These are phyloP conservation scores for Pinna nobilis DNA, from an alignment of 1,140 invertebrate species.

Conservation along the genomic window DNA sequence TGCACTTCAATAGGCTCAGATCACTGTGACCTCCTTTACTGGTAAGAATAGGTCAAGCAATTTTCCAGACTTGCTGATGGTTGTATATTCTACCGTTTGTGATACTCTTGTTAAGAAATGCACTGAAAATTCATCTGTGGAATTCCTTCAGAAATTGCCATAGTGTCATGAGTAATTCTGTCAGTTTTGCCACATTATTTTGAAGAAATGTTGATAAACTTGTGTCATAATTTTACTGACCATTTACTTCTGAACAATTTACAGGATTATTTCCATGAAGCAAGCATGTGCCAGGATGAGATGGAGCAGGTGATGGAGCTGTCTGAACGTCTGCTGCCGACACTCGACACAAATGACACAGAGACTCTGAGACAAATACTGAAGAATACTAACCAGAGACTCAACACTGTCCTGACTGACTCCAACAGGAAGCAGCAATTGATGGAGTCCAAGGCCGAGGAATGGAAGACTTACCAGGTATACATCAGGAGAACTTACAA, in stretches of 20 bases:
- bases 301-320: conserved; percentile 67
- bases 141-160: no score
- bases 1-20: no score
- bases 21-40: no score
- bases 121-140: background rate
- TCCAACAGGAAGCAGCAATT: conserved; percentile 57
- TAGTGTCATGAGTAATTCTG: no score
- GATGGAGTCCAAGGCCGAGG: conserved; percentile 56
- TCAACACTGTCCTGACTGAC: conserved; percentile 54
- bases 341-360: conserved; percentile 68
- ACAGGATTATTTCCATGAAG: conserved; percentile 70
- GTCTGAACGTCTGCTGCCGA: conserved; percentile 62
- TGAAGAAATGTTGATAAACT: no score
- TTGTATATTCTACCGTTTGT: background rate
- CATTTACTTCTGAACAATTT: no score
- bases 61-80: no score
- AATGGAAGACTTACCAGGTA: conserved; percentile 68
- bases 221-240: no score
- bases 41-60: no score
- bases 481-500: background rate
- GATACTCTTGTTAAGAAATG: background rate
- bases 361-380: conserved; percentile 66
- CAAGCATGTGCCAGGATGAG: conserved; percentile 68
- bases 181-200: no score
- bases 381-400: conserved; percentile 59